Percentiles rank a stretch among this genome's conserved stretches.
phyloP scores from a whole-genome alignment of 2,888 invertebrate species.

The Ectobius pallidus region DNA sequence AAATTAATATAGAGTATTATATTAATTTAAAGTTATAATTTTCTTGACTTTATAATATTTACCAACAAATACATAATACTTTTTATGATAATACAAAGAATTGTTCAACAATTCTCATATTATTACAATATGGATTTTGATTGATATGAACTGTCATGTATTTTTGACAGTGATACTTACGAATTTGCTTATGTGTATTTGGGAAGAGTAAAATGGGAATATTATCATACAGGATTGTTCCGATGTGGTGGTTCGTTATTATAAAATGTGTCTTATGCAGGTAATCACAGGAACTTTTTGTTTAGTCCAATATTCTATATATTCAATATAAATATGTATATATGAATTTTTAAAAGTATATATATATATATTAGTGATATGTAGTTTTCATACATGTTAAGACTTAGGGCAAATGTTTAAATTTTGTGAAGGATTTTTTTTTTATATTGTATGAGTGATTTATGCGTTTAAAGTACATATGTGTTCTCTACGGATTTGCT shows the following conservation, averaged over 20 bases:
- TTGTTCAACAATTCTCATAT: no score
- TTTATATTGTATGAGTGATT: background rate
- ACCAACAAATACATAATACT: no score
- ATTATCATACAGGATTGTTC: conserved; percentile 5
- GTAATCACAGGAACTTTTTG: conserved; percentile 1
- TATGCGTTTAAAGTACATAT: conserved; percentile 15
- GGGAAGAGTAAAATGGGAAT: conserved; percentile 3
- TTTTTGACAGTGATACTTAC: no score
- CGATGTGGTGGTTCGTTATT: conserved; percentile 2
- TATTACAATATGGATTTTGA: no score
- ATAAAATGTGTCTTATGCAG: background rate
- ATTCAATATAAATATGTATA: conserved; percentile 32
- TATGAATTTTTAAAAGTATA: conserved; percentile 35
- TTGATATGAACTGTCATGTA: no score
- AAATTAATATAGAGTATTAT: no score
- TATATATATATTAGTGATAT: conserved; percentile 38
- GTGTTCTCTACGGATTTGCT: background rate
- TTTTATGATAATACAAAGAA: no score
- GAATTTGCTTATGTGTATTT: background rate
- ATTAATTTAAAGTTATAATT: no score
- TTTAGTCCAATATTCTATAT: conserved; percentile 5
- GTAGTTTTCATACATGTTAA: conserved; percentile 33
- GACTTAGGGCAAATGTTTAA: conserved; percentile 31
- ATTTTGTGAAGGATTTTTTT: conserved; percentile 32
- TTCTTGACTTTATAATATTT: no score